These are phyloP conservation scores for Cladopsammia gracilis DNA, from an alignment of 64 coral and sea anemone species.

Conservation along the genomic window DNA sequence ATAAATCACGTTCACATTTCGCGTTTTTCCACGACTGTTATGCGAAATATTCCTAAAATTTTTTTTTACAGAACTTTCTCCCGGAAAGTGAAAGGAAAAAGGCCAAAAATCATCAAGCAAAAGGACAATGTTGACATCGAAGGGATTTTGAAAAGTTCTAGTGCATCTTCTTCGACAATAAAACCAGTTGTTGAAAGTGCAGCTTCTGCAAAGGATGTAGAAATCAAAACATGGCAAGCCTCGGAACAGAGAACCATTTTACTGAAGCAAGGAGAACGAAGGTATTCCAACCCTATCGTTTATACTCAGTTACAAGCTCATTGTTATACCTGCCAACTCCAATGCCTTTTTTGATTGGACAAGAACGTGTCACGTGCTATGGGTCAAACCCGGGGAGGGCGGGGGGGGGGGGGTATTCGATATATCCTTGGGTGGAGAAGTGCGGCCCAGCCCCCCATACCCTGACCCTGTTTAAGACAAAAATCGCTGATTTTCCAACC, in stretches of 20 bases:
- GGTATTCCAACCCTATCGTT: background rate
- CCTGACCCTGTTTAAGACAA: too few relatives aligned
- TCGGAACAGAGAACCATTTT: background rate
- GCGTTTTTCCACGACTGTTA: background rate
- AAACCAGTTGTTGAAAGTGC: background rate
- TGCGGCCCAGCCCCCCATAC: too few relatives aligned
- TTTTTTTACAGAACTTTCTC: background rate
- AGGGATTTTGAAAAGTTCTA: background rate
- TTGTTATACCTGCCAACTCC: too few relatives aligned
- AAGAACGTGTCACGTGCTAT: too few relatives aligned
- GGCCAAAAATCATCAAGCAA: background rate
- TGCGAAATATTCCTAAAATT: background rate
- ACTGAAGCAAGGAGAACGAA: constrained; percentile 19
- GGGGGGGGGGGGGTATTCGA: too few relatives aligned
- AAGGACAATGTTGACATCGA: constrained; percentile 15
- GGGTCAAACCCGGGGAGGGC: too few relatives aligned
- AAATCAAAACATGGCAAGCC: constrained; percentile 1
- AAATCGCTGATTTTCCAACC: too few relatives aligned
- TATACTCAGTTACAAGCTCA: too few relatives aligned
- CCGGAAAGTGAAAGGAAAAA: background rate
- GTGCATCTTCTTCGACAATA: background rate
- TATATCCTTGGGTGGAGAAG: too few relatives aligned
- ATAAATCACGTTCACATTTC: background rate
- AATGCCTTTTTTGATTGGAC: too few relatives aligned
- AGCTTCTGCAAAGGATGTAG: background rate